Evolutionary conservation across 2,888 invertebrate genomes (phyloP), one percentile per base, ranked within the genome.

Genomic region (Sepiola atlantica): DNA sequence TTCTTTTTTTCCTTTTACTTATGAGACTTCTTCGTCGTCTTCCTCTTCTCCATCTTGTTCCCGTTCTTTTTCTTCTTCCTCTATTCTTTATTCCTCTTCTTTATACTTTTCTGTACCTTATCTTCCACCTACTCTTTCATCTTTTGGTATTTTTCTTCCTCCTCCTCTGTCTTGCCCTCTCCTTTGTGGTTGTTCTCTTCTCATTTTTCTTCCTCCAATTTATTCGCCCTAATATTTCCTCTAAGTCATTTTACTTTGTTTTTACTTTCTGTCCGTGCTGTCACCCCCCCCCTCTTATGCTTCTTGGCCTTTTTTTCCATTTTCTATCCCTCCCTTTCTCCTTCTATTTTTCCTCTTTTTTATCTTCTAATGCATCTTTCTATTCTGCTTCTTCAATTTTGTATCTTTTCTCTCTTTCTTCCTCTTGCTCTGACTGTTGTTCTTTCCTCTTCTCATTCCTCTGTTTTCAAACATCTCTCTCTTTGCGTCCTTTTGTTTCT

Each of bases 351-450:
- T 57, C 3, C 55, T 55, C 20, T 20, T 55, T 55, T 55, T 20
- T 55, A 57, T 1, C 16, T 21, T 20, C 24, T 57, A 20, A 16
- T 57, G 21, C 20, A 1, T 0, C 24, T 57, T 1, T 20, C 20
- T 18, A 0, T 21, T 8, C 3, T 57, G 20, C 57, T 6, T 2
- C 6, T 21, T 6, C 57, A 6, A 21, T 57, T 24, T 57, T 21
- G 6, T 6, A 18, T 24, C 24, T 20, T 0, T n/a, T 77, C 28
- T 77, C 10, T 0, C 28, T 77, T 24, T 10, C 12, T 14, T 10
- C 14, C 4, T 0, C 28, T 77, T 2, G 1, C 10, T 8, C 28
- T 12, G 0, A 10, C 14, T n/a, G 8, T 28, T 12, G 1, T 12
- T 28, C 77, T 28, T 0, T 28, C 28, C n/a, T 8, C 14, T 20